phyloP scores from a whole-genome alignment of 2,888 invertebrate genomes.

The Drosophila anomalipes region DNA sequence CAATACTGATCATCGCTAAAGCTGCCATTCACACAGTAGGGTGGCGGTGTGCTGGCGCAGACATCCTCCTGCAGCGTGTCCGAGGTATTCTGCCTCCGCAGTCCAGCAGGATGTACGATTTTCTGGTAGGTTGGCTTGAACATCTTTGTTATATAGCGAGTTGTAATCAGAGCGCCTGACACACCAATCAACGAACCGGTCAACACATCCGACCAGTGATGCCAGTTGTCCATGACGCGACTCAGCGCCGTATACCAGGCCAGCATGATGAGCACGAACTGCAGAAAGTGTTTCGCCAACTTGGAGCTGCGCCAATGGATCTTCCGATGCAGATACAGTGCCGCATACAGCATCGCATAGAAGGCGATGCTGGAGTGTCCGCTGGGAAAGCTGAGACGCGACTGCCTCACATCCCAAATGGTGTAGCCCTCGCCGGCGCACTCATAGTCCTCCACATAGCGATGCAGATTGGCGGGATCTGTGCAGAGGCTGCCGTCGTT shows the following conservation, averaged over 20 bases:
- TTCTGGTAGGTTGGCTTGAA: slow-evolving; percentile 39
- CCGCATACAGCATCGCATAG: slow-evolving; percentile 92
- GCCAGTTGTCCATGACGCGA: slow-evolving; percentile 82
- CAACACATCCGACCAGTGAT: slow-evolving; percentile 83
- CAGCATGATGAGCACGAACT: slow-evolving; percentile 85
- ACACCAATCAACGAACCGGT: slow-evolving; percentile 72
- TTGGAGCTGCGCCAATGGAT: slow-evolving; percentile 92
- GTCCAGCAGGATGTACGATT: slow-evolving; percentile 12
- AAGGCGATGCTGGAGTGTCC: slow-evolving; percentile 96
- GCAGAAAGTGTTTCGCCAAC: slow-evolving; percentile 92
- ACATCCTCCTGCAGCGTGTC: slow-evolving; percentile 78
- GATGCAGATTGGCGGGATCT: slow-evolving; percentile 87
- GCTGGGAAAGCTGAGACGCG: slow-evolving; percentile 95
- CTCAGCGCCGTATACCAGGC: slow-evolving; percentile 82
- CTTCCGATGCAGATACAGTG: slow-evolving; percentile 93
- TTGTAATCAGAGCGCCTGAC: slow-evolving; percentile 71
- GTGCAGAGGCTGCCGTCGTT: slow-evolving; percentile 86
- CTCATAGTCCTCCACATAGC: slow-evolving; percentile 90
- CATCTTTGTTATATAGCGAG: slow-evolving; percentile 64
- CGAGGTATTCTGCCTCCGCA: slow-evolving; percentile 72
- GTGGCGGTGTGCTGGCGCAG: slow-evolving; percentile 73
- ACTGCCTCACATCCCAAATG: slow-evolving; percentile 88
- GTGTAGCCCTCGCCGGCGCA: slow-evolving; percentile 87
- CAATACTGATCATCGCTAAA: slow-evolving; percentile 74
- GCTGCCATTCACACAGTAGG: slow-evolving; percentile 64